Base-by-base conservation (phyloP, 2,113 vertebrate genomes). In the Micronisus gabar region DNA sequence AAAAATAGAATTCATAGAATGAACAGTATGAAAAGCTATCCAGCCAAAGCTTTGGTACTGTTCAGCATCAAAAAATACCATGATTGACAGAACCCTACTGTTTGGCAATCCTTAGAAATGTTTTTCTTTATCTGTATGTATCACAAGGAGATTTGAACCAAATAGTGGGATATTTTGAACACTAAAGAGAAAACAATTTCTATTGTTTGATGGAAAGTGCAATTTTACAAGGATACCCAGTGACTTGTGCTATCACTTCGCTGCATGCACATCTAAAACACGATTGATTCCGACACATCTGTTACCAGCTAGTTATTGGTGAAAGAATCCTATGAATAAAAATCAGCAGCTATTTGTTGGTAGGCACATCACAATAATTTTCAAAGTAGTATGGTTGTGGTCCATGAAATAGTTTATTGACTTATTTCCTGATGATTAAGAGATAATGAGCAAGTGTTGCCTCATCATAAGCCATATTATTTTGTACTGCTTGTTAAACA, bases 271-370 rank as follows among this genome's bases (percentile, higher is more conserved):
- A 96, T 98, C 95, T 94, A 96, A 89, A 96, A 94, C 63, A 91
- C 91, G 63, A 98, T 98, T 74, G 88, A 98, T 98, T 98, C 97
- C 13, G 92, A 98, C 97, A 98, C 90, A 96, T 98, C 95, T 38
- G 98, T 98, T 98, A 97, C 88, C 86, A 97, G 92, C 83, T 93
- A 98, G 95, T 97, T 98, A 97, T 95, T 98, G 96, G 94, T 97
- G 96, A 98, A 97, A 97, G 96, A 98, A 98, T 98, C 85, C 95
- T 96, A 98, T 98, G 98, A 98, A 98, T 98, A 99, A 98, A 98
- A 98, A 98, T 98, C 98, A 98, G 96, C 98, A 98, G 88, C 96
- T 97, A 95, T 98, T 98, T 98, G 86, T 95, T 97, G 81, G 88
- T 95, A 97, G 82, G 55, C 85, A 92, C 90, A 97, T 97, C 96